phyloP scores from a whole-genome alignment of 2,797 vertebrate species.

The Percopsis omiscomaycus region DNA sequence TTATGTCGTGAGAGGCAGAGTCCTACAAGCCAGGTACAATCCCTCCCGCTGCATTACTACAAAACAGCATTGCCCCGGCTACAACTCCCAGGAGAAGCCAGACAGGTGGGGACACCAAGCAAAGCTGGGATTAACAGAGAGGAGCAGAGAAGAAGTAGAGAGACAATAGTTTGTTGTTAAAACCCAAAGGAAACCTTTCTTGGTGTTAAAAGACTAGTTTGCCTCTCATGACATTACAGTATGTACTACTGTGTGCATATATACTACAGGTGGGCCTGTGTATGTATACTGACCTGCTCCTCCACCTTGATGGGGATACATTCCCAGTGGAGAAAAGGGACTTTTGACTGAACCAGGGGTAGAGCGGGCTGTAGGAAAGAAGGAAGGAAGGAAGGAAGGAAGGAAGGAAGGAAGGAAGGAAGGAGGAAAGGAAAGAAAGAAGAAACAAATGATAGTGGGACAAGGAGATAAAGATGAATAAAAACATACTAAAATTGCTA shows the following conservation, averaged over 20 bases:
- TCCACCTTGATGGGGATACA: conserved; percentile 80
- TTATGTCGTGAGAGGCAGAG: no score
- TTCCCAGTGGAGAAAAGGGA: conserved; percentile 83
- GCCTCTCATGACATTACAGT: not conserved
- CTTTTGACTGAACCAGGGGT: conserved; percentile 80
- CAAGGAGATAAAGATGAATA: not conserved
- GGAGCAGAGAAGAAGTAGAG: no score
- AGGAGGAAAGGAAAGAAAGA: not conserved
- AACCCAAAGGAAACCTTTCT: no score
- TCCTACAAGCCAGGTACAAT: no score
- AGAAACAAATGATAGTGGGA: not conserved
- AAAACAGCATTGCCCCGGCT: no score
- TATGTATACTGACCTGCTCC: conserved; percentile 60
- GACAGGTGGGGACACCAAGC: no score
- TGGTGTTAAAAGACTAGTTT: no score
- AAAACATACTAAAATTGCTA: not conserved
- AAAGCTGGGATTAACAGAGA: no score
- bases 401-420: not conserved
- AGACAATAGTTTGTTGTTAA: no score
- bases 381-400: not conserved
- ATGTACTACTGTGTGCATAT: not conserved
- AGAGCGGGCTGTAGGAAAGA: conserved; percentile 49
- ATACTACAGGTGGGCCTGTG: no score
- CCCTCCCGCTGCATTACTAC: no score
- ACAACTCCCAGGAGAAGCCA: no score